These are phyloP conservation scores for Beroe forskalii DNA, from an alignment of 37 sponge, comb jelly and placozoan species.

Conservation along the genomic window DNA sequence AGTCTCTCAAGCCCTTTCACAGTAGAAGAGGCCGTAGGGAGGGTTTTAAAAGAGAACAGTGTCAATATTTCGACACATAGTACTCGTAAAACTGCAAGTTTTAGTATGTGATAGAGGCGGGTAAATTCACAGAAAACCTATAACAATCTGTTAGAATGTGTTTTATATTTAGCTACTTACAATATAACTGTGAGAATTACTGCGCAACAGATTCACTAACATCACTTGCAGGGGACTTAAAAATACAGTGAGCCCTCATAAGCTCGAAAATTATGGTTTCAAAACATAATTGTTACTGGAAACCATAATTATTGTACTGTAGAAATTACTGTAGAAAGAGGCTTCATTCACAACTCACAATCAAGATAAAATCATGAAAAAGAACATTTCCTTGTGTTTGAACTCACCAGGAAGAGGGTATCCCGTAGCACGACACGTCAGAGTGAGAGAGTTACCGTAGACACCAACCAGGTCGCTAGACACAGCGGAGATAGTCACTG, in stretches of 20 bases:
- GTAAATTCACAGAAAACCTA: background rate
- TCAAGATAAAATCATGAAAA: background rate
- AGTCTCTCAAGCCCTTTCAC: too few relatives aligned
- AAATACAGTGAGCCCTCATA: too few relatives aligned
- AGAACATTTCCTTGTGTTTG: slow-evolving; percentile 32
- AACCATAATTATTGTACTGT: too few relatives aligned
- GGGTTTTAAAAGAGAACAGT: background rate
- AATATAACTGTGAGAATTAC: background rate
- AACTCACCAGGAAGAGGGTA: slow-evolving; percentile 1
- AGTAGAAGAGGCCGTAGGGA: too few relatives aligned
- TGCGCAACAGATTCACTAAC: background rate
- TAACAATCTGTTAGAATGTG: background rate
- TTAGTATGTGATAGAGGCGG: background rate
- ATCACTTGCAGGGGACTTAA: too few relatives aligned
- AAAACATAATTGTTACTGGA: too few relatives aligned
- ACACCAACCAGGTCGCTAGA: background rate
- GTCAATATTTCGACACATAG: background rate
- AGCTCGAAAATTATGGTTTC: too few relatives aligned
- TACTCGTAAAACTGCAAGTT: background rate
- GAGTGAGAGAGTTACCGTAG: slow-evolving; percentile 8
- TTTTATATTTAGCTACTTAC: too few relatives aligned
- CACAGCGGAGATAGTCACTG: background rate
- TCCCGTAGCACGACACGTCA: background rate
- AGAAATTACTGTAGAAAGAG: too few relatives aligned
- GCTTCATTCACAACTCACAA: too few relatives aligned